Evolutionary conservation across 2,797 vertebrate species (phyloP), one percentile per base, ranked within the genome.

Genomic region (Crenuchus spilurus): DNA sequence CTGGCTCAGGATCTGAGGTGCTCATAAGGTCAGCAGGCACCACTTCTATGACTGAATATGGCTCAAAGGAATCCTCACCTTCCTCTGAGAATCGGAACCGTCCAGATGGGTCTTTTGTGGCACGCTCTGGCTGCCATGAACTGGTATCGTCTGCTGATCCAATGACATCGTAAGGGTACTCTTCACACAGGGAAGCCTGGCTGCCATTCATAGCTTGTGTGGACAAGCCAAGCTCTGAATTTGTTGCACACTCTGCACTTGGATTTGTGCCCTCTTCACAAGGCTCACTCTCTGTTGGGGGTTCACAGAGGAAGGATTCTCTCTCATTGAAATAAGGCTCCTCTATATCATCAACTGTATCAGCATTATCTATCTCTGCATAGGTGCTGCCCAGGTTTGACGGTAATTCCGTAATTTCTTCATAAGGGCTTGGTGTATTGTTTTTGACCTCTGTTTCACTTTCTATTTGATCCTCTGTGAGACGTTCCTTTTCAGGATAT

Each of bases 71-170:
- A 67, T 93, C 91, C 73, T 92, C 91, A 0, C 83, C 92, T 80
- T 91, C 92, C 55, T 90, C 86, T 1, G 89, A 90, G 76, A 94
- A 91, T 26, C 90, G 84, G 52, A 93, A 93, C 65, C 91, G 89
- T 18, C 91, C 91, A 0, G 91, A 90, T 39, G 76, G 63, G 58
- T 93, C 92, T 84, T 92, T 93, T 67, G 90, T 92, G 74, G 91
- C 91, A 30, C 92, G 82, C 67, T 91, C 92, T n/a, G 91, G 89
- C 81, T 94, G 92, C 92, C 93, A 93, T 6, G 87, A 89, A 57
- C 88, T 90, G 9, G 83, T 89, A 58, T 92, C 88, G 57, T 92
- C 92, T 16, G 74, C 83, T 16, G 88, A 87, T 64, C 90, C 92
- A 70, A 93, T 92, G 72, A 92, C 75, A 84, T 94, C 92, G 3